Evolutionary conservation across 2,888 invertebrate species (phyloP).

Genomic region (Chrysina gloriosa): DNA sequence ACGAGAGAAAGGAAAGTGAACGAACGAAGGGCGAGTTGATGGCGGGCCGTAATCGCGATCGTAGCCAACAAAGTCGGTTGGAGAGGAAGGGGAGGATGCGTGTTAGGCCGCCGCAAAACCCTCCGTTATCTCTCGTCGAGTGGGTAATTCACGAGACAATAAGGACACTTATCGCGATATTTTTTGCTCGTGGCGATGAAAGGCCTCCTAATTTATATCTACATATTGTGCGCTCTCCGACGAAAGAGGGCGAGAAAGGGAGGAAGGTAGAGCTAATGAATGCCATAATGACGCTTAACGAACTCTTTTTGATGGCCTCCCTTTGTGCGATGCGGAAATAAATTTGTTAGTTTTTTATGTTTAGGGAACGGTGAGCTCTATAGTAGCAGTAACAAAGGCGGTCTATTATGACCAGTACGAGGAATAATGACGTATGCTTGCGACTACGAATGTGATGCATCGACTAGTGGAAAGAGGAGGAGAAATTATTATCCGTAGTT

Average conservation of each 20-base stretch:
- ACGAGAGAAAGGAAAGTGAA: too few relatives aligned
- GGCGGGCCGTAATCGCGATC: background rate
- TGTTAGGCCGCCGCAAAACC: slow-evolving; percentile 4
- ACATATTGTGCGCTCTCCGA: slow-evolving; percentile 20
- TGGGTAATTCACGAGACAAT: slow-evolving; percentile 37
- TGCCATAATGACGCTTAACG: slow-evolving; percentile 27
- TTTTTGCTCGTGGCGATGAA: slow-evolving; percentile 31
- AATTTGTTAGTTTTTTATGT: slow-evolving; percentile 9
- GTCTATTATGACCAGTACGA: too few relatives aligned
- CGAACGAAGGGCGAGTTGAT: too few relatives aligned
- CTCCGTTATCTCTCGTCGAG: slow-evolving; percentile 32
- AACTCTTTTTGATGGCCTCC: slow-evolving; percentile 24
- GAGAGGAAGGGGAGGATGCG: background rate
- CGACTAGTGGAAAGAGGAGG: too few relatives aligned
- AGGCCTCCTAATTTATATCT: slow-evolving; percentile 35
- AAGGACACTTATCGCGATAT: slow-evolving; percentile 36
- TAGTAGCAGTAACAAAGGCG: too few relatives aligned
- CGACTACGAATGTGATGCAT: too few relatives aligned
- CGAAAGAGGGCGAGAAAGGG: background rate
- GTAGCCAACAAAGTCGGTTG: background rate
- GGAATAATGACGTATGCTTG: too few relatives aligned
- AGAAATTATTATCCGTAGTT: too few relatives aligned
- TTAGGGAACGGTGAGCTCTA: too few relatives aligned
- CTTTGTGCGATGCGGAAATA: slow-evolving; percentile 6
- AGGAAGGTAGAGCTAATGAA: slow-evolving; percentile 21